Evolutionary conservation across 2,888 invertebrate species (phyloP), one percentile per base, ranked within the genome.

Genomic region (Bhutanitis thaidina): DNA sequence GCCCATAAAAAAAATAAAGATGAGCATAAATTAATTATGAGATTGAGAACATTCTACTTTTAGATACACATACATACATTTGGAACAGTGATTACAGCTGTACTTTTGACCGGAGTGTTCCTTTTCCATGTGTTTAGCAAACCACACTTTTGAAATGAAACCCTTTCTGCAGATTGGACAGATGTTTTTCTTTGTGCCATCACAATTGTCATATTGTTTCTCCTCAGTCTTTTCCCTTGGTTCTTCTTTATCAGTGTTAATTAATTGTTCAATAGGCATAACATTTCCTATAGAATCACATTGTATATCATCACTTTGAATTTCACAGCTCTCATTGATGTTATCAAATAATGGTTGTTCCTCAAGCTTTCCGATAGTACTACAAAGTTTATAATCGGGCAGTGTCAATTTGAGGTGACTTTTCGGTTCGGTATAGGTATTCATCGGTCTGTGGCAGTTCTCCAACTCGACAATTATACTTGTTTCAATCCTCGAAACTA

Each of bases 101-200:
- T 71, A 78, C 48, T 76, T 76, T 35, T 65, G 68, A 0, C 71
- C 72, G 0, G 67, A 67, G 54, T 86, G 85, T 48, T 77, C 81
- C 30, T 78, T 84, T 32, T 71, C 67, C 66, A 85, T 71, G 44
- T 88, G 87, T 49, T 80, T 84, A 16, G 61, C 61, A 49, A 77
- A 82, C 87, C 88, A 87, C 7, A 74, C 67, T 46, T 81, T 79
- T 0, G 83, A 80, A 2, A 60, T 67, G 54, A 87, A 88, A 8
- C 57, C 60, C 52, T 79, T 87, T 8, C 62, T 63, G 54, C 87
- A 88, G 10, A 74, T 50, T 1, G 72, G 62, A 56, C 87, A 88
- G 0, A 72, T 44, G 64, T 70, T 69, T 48, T 70, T 77, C 43
- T 69, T 68, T 35, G 53, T 56, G 1, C 53, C 58, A 1, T 49